Conservation (phyloP, 2,113 vertebrate species). For the Willisornis vidua region DNA sequence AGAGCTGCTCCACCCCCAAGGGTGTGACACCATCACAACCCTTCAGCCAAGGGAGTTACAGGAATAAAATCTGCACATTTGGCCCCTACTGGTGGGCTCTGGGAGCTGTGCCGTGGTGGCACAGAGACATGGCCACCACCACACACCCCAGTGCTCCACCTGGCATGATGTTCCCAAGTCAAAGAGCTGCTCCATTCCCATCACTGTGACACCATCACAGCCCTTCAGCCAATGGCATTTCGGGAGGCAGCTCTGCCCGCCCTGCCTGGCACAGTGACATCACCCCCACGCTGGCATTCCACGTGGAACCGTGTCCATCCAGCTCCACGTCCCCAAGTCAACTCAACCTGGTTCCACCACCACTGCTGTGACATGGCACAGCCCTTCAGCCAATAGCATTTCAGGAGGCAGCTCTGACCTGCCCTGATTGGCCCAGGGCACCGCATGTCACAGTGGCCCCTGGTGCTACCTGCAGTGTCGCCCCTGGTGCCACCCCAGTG, state of each 20-base stretch:
- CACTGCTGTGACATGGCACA: not conserved
- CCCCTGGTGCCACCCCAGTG: not conserved
- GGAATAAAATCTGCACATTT: not conserved
- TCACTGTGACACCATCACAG: fast-evolving
- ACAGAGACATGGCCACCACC: fast-evolving
- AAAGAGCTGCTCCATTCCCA: not conserved
- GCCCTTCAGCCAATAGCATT: fast-evolving
- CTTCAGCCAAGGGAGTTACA: not conserved
- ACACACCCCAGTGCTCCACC: too few relatives aligned
- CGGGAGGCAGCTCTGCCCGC: too few relatives aligned
- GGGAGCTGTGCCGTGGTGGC: fast-evolving
- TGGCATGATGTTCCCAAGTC: fast-evolving
- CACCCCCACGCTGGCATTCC: too few relatives aligned
- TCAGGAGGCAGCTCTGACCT: not conserved
- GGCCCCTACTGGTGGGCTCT: not conserved
- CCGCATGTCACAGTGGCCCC: fast-evolving
- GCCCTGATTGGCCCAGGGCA: fast-evolving
- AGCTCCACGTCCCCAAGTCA: not conserved
- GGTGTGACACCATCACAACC: not conserved
- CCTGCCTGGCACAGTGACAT: too few relatives aligned
- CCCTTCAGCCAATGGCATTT: not conserved
- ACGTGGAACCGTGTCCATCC: not conserved
- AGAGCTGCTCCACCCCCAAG: not conserved
- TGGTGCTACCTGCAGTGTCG: too few relatives aligned
- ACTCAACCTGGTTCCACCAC: not conserved